Evolutionary conservation across 2,113 vertebrate species (phyloP).

Genomic region (Nannobrachium achirus): DNA sequence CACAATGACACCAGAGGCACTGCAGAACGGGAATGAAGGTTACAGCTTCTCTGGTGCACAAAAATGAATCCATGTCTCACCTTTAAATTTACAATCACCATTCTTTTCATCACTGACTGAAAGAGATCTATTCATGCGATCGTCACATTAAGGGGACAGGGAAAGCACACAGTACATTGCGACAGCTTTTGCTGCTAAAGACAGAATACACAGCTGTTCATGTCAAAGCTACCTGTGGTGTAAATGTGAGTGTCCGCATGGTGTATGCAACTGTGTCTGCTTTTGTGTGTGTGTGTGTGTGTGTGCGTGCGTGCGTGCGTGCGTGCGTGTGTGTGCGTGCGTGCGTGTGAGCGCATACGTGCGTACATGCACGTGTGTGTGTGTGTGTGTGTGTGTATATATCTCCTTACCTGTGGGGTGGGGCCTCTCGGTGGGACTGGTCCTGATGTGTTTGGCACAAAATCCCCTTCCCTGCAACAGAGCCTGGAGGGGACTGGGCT

Average conservation of each 20-base stretch:
- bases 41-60: conserved; percentile 45
- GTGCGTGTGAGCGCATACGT: conserved; percentile 13
- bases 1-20: conserved; percentile 51
- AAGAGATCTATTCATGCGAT: conserved; percentile 39
- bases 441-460: conserved; percentile 76
- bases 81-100: conserved; percentile 16
- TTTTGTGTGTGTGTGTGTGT: not conserved
- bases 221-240: conserved; percentile 24
- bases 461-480: conserved; percentile 83
- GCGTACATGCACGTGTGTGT: conserved; percentile 18
- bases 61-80: conserved; percentile 55
- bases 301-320: conserved; percentile 2
- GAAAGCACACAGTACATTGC: conserved; percentile 11
- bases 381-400: conserved; percentile 1
- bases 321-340: conserved; percentile 21
- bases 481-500: conserved; percentile 83
- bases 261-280: no score
- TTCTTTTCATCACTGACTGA: conserved; percentile 37
- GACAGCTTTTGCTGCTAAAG: not conserved
- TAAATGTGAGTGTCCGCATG: conserved; percentile 10
- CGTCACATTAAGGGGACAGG: conserved; percentile 11
- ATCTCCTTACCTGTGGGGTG: conserved; percentile 78
- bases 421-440: conserved; percentile 76
- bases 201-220: not conserved
- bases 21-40: conserved; percentile 41